Conservation (phyloP, 2,113 vertebrate genomes). For the Centropus unirufus region DNA sequence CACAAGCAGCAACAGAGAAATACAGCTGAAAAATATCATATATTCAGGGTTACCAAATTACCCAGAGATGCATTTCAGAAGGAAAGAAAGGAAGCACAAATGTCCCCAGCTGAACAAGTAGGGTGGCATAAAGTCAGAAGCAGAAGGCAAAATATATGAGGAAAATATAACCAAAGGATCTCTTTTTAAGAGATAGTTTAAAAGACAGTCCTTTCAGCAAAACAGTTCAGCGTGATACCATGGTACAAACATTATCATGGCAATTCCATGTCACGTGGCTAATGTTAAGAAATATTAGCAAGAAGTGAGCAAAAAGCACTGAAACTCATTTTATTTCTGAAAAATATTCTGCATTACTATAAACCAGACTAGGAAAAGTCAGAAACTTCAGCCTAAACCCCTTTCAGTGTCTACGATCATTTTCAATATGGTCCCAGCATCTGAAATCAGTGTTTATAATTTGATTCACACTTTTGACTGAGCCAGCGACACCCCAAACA, state of each 20-base stretch:
- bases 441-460: not conserved
- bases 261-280: not conserved
- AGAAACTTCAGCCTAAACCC: not conserved
- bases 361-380: not conserved
- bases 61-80: not conserved
- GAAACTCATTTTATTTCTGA: not conserved
- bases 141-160: not conserved
- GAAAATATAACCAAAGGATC: not conserved
- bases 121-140: not conserved
- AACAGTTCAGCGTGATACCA: not conserved
- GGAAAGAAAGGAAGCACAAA: not conserved
- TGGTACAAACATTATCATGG: not conserved
- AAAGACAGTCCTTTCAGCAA: not conserved
- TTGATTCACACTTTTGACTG: not conserved
- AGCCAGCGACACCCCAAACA: not conserved
- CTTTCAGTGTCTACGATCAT: not conserved
- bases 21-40: not conserved
- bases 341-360: not conserved
- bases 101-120: not conserved
- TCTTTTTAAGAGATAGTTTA: not conserved
- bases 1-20: not conserved
- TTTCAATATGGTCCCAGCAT: not conserved
- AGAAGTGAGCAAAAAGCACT: not conserved
- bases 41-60: not conserved
- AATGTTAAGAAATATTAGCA: not conserved